A percentile compares a stretch with the other conserved stretches of the same genome.
phyloP scores from a whole-genome alignment of 2,888 invertebrate genomes.

The Onchidella celtica region DNA sequence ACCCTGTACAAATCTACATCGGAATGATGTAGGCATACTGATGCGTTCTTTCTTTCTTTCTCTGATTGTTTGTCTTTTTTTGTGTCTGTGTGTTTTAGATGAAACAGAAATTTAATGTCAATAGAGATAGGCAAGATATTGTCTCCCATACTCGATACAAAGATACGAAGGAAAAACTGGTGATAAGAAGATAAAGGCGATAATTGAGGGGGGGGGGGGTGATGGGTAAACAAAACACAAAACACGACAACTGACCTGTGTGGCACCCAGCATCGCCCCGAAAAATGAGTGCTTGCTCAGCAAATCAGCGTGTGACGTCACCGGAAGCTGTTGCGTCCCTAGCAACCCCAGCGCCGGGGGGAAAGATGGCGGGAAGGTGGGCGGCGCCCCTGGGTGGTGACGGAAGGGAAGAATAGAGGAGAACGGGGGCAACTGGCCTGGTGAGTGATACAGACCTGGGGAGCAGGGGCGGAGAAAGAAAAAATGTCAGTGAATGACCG shows the following conservation, averaged over 20 bases:
- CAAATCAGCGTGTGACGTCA: conserved; percentile 49
- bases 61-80: too few species aligned
- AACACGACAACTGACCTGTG: conserved; percentile 15
- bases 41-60: too few species aligned
- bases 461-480: conserved; percentile 45
- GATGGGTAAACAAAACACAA: too few species aligned
- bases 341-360: conserved; percentile 53
- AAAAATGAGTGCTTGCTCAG: conserved; percentile 51
- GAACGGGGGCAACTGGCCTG: conserved; percentile 66
- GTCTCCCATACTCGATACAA: too few species aligned
- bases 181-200: too few species aligned
- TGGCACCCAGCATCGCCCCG: conserved; percentile 48
- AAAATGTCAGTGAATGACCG: background rate
- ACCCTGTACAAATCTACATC: too few species aligned
- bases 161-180: too few species aligned
- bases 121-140: too few species aligned
- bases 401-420: conserved; percentile 60
- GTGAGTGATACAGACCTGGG: conserved; percentile 51
- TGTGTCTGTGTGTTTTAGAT: too few species aligned
- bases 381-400: conserved; percentile 48
- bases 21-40: too few species aligned
- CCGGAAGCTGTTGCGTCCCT: conserved; percentile 32
- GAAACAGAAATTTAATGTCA: too few species aligned
- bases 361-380: conserved; percentile 51
- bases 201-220: too few species aligned